phyloP scores from a whole-genome alignment of 2,797 vertebrate species.

The Hippocampus kuda region DNA sequence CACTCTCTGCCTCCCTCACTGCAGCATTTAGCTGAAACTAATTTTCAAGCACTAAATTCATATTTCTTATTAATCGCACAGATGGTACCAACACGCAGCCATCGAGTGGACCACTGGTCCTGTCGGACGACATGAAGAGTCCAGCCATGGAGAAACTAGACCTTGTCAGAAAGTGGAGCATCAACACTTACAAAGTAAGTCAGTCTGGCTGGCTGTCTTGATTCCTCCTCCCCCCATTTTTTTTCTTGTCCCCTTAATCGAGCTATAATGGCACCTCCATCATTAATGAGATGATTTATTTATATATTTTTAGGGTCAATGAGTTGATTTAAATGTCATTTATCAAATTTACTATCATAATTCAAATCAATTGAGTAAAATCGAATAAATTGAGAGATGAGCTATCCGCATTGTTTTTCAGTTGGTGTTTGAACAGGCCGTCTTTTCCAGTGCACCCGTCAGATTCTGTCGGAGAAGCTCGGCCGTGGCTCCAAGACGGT shows the following conservation, averaged over 20 bases:
- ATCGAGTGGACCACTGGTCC: conserved; percentile 77
- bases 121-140: conserved; percentile 89
- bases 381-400: not conserved
- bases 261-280: not conserved
- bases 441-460: conserved; percentile 81
- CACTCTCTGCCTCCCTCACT: not conserved
- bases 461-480: conserved; percentile 94
- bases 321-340: not conserved
- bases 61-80: conserved; percentile 38
- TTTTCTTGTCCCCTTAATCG: not conserved
- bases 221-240: too few species aligned
- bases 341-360: not conserved
- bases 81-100: conserved; percentile 40
- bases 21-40: not conserved
- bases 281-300: not conserved
- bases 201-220: conserved; percentile 4
- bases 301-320: too few species aligned
- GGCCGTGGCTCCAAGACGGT: conserved; percentile 95
- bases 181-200: conserved; percentile 97
- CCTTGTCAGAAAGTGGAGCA: conserved; percentile 94
- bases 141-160: conserved; percentile 97
- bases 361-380: not conserved
- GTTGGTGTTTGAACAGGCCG: not conserved
- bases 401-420: not conserved
- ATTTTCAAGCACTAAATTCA: conserved; percentile 28